These are phyloP conservation scores for Mirounga angustirostris DNA, from an alignment of 2,113 vertebrate species.

Conservation along the genomic window DNA sequence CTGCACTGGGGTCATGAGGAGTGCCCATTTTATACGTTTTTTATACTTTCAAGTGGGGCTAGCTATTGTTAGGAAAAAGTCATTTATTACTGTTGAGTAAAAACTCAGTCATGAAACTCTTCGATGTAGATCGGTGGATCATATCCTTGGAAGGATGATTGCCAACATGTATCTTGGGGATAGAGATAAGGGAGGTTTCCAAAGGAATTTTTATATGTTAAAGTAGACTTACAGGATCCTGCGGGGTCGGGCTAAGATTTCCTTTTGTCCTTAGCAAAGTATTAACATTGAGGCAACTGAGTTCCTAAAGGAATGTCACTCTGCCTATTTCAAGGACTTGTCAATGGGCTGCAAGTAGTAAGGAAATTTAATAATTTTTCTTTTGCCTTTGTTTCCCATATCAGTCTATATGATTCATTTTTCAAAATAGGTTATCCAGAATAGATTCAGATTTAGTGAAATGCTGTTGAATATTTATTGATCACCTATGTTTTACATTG, in stretches of 20 bases:
- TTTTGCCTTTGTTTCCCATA: background rate
- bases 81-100: background rate
- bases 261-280: background rate
- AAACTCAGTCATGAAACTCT: background rate
- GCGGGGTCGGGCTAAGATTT: background rate
- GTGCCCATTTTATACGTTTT: background rate
- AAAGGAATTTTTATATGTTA: background rate
- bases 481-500: background rate
- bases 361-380: background rate
- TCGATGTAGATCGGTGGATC: background rate
- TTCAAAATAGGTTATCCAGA: background rate
- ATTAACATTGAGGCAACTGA: background rate
- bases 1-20: background rate
- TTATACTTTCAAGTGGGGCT: background rate
- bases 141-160: background rate
- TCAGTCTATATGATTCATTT: background rate
- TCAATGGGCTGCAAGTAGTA: background rate
- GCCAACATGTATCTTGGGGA: background rate
- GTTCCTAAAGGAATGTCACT: background rate
- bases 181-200: background rate
- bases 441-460: slow-evolving; percentile 33
- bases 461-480: background rate
- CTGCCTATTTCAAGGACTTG: background rate
- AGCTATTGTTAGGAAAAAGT: background rate
- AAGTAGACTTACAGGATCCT: background rate